Evolutionary conservation across 2,113 vertebrate species (phyloP).

Genomic region (Bos indicus): DNA sequence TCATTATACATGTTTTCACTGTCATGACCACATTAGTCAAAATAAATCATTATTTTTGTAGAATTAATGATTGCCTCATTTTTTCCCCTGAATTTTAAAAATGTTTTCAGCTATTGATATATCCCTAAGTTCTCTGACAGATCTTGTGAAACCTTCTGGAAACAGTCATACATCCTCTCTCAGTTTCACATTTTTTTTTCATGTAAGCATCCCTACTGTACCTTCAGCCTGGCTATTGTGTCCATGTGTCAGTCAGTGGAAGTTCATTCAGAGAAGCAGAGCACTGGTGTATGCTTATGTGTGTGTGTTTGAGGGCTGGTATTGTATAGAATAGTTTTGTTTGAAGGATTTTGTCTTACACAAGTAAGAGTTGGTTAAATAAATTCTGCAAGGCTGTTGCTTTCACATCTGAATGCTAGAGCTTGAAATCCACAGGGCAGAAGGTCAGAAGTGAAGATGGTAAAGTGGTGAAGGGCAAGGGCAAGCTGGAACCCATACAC

Average conservation of each 20-base stretch:
- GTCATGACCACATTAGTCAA: background rate
- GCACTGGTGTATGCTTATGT: background rate
- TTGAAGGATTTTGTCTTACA: background rate
- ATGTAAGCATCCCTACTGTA: background rate
- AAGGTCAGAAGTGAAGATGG: background rate
- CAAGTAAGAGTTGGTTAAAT: background rate
- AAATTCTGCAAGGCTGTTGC: background rate
- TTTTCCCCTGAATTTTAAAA: background rate
- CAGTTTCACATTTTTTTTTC: background rate
- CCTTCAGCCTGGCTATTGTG: background rate
- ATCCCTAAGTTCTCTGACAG: background rate
- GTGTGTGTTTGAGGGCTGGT: background rate
- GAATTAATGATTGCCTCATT: background rate
- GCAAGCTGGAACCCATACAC: background rate
- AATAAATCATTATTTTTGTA: background rate
- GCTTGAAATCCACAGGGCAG: background rate
- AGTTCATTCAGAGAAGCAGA: background rate
- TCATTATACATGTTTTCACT: background rate
- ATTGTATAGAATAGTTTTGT: background rate
- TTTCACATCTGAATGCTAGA: background rate
- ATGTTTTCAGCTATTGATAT: background rate
- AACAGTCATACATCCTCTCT: background rate
- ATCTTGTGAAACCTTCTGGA: background rate
- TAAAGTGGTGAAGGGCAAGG: background rate
- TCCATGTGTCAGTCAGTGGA: background rate